Evolutionary conservation across 2,113 vertebrate species (phyloP).

Genomic region (Gopherus evgoodei): DNA sequence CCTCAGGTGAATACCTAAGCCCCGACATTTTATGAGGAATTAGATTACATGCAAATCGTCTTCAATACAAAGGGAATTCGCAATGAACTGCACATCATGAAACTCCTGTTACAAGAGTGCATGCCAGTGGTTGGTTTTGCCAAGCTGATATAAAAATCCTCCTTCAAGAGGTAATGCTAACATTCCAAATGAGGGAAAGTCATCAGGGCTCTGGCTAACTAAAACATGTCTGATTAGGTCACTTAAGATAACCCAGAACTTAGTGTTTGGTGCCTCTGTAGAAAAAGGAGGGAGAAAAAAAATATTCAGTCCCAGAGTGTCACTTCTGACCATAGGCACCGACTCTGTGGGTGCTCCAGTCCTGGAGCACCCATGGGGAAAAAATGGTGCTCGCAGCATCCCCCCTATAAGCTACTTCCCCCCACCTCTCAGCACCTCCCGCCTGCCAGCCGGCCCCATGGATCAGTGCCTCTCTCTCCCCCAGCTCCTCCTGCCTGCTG

Average conservation of each 20-base stretch:
- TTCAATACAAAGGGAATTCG: not conserved
- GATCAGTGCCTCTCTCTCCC: no score
- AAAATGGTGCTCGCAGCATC: no score
- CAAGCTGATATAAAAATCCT: not conserved
- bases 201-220: not conserved
- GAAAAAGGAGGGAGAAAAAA: not conserved
- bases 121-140: not conserved
- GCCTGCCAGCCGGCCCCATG: no score
- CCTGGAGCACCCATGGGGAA: no score
- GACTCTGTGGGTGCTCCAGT: no score
- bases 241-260: not conserved
- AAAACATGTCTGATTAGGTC: not conserved
- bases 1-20: not conserved
- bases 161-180: not conserved
- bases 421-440: no score
- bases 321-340: not conserved
- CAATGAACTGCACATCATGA: not conserved
- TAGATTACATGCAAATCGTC: rapidly evolving
- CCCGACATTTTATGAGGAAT: not conserved
- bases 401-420: no score
- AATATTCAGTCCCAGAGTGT: no score
- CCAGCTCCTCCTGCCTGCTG: no score
- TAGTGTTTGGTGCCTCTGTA: not conserved
- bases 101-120: not conserved
- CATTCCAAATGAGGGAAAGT: not conserved